Evolutionary conservation across 2,113 vertebrate species (phyloP).

Genomic region (Oreochromis spilurus): DNA sequence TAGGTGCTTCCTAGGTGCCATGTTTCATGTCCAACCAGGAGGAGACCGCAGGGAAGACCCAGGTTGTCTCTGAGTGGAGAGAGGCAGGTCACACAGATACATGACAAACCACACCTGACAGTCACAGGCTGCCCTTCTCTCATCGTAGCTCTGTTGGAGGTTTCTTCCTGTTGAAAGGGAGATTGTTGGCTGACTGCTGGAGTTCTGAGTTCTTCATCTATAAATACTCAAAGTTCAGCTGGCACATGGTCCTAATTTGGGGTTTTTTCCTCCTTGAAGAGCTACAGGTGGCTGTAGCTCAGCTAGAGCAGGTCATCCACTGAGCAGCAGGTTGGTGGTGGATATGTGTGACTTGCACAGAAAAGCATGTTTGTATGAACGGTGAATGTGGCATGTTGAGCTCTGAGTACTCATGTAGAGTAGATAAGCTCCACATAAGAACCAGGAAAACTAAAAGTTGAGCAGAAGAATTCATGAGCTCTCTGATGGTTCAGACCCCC

Average conservation of each 20-base stretch:
- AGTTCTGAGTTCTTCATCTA: not conserved
- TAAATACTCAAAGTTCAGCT: not conserved
- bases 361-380: not conserved
- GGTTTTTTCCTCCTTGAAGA: rapidly evolving
- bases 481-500: not conserved
- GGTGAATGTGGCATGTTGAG: not conserved
- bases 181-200: not conserved
- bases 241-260: not conserved
- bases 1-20: not conserved
- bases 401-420: not conserved
- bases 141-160: not conserved
- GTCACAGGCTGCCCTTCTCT: not conserved
- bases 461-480: not conserved
- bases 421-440: not conserved
- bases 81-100: not conserved
- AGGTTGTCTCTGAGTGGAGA: not conserved
- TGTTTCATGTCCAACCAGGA: not conserved
- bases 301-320: not conserved
- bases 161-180: not conserved
- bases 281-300: not conserved
- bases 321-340: not conserved
- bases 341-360: not conserved
- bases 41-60: not conserved
- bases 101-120: not conserved
- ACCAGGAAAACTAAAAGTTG: not conserved